Percentiles rank a stretch among this genome's conserved stretches.
Evolutionary conservation across 2,113 vertebrate species (phyloP).

Genomic region (Tursiops truncatus): DNA sequence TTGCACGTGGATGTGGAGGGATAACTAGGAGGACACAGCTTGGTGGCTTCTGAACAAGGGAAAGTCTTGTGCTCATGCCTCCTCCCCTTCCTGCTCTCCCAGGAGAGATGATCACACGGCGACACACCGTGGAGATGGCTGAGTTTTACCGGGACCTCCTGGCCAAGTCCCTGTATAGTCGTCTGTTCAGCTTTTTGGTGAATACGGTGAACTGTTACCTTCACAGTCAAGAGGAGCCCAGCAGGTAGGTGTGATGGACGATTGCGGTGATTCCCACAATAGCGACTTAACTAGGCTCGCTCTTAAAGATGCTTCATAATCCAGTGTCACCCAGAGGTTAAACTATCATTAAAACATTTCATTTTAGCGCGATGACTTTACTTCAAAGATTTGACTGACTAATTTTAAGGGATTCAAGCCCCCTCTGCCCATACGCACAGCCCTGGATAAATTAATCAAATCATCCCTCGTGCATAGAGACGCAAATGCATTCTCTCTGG

Average conservation of each 20-base stretch:
- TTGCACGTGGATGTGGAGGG: rapidly evolving
- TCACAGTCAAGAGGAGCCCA: conserved; percentile 87
- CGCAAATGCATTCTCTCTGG: background rate
- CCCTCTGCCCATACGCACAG: background rate
- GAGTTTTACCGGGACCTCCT: conserved; percentile 93
- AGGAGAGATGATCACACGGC: conserved; percentile 92
- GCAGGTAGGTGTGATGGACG: conserved; percentile 83
- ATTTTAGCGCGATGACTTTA: background rate
- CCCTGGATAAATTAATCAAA: background rate
- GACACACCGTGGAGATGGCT: conserved; percentile 89
- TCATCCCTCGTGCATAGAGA: background rate
- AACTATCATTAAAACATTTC: background rate
- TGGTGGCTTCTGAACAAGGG: background rate
- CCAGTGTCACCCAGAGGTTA: background rate
- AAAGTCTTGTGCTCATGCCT: background rate
- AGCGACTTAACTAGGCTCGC: background rate
- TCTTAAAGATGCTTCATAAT: background rate
- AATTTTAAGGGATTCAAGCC: background rate
- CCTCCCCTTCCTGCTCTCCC: conserved; percentile 29
- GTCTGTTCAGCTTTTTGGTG: conserved; percentile 94
- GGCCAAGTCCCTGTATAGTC: conserved; percentile 92
- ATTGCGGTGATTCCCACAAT: background rate
- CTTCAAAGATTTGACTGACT: background rate
- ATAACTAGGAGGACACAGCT: too few species aligned
- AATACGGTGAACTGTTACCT: conserved; percentile 92